Evolutionary conservation across 1,140 invertebrate genomes (phyloP).

Genomic region (Zaprionus vittiger): DNA sequence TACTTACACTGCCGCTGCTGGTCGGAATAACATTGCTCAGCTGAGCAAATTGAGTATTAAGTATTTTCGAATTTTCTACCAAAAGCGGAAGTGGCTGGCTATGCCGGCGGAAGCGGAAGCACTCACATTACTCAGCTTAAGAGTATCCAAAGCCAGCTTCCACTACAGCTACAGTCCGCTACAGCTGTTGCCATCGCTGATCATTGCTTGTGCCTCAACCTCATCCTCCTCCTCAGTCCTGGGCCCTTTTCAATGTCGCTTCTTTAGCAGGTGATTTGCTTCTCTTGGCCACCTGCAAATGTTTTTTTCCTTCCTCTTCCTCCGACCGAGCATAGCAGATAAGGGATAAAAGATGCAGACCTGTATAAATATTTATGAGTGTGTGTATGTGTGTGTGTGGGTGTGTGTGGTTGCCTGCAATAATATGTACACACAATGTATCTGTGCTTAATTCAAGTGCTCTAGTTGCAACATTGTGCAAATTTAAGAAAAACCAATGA

Average conservation of each 20-base stretch:
- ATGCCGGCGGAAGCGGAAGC: slow-evolving; percentile 69
- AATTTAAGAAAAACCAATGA: not conserved
- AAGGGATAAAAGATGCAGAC: slow-evolving; percentile 7
- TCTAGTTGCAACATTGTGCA: not conserved
- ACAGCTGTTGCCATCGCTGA: slow-evolving; percentile 19
- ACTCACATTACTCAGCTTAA: slow-evolving; percentile 71
- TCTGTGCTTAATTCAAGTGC: not conserved
- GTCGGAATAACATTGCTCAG: slow-evolving; percentile 46
- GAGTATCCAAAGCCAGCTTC: slow-evolving; percentile 45
- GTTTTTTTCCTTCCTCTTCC: slow-evolving; percentile 12
- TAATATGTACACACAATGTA: not conserved
- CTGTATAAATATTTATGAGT: slow-evolving; percentile 18
- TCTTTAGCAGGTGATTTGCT: slow-evolving; percentile 48
- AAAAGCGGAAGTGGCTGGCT: slow-evolving; percentile 86
- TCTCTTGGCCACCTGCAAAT: slow-evolving; percentile 12
- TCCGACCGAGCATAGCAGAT: not conserved
- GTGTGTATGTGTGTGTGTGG: not conserved
- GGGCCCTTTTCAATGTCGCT: slow-evolving; percentile 13
- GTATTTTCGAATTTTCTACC: slow-evolving; percentile 69
- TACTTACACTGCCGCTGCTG: slow-evolving; percentile 4
- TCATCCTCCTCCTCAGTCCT: not conserved
- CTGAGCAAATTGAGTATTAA: slow-evolving; percentile 76
- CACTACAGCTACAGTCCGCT: slow-evolving; percentile 9
- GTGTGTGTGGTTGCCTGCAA: not conserved
- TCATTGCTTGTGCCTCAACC: slow-evolving; percentile 14